Evolutionary conservation across 2,113 vertebrate species (phyloP), one percentile per base, ranked within the genome.

Genomic region (Channa argus): DNA sequence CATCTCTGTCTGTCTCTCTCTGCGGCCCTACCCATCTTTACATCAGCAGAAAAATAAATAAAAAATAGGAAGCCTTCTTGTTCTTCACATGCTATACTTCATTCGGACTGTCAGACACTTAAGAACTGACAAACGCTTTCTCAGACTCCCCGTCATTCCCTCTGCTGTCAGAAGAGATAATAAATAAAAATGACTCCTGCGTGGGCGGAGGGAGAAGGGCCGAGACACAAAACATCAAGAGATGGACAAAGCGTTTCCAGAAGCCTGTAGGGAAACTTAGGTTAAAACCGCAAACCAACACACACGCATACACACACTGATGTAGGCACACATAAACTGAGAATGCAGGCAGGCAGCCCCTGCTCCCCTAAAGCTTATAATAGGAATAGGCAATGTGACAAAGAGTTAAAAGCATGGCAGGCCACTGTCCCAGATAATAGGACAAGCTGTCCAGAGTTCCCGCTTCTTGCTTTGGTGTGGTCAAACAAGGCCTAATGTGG

Each of bases 71-170:
- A 37, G 82, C 71, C 80, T 82, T 89, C 89, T 81, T 87, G 79
- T 91, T 91, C 84, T 71, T 81, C 69, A 54, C 85, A 80, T 74
- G 84, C 87, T 85, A 82, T 93, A 94, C 91, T 91, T 93, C 88
- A 90, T 89, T 89, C 77, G 45, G 69, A 82, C 88, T 91, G 93
- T 94, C 93, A 94, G 84, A 90, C 89, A 79, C 88, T 93, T 93
- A 91, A 85, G 82, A 92, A 94, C 66, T 92, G 91, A 93, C 93
- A 92, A 94, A 91, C 78, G 82, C 77, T 90, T 91, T 86, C 85
- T 82, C 80, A 44, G 77, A 84, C 84, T 82, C 83, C 71, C 80
- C 74, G 54, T 85, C 83, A 80, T 65, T 79, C 86, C 79, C 88
- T 76, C 82, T 34, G 83, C 91, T 91, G 92, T 92, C 92, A 92